Base-by-base conservation (phyloP, 2,888 invertebrate species). In the Caenorhabditis doughertyi region DNA sequence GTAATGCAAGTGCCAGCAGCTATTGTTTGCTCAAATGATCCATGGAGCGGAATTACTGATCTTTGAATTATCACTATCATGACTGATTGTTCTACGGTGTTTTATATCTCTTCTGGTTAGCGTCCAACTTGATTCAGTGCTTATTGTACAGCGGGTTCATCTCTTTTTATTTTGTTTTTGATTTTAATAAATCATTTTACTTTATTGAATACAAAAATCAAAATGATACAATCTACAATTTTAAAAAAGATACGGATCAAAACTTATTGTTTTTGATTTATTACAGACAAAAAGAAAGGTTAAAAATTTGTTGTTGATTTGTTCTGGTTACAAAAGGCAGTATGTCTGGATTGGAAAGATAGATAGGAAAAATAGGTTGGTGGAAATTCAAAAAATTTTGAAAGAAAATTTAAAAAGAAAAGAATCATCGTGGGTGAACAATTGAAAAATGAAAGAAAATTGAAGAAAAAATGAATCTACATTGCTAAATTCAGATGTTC, bases 1-100 rank as follows among this genome's bases (percentile, higher is more conserved):
- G 79, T 85, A 4, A 81, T 87, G 56, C 81, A 82, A 47, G 81
- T 86, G 11, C 80, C 84, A 51, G 58, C 80, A 47, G 71, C 81
- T 13, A 64, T 81, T 42, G 70, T 81, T 25, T 79, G 81, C 70
- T 74, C 84, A 23, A 79, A 76, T 8, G 87, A 87, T 73, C 84
- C 87, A 65, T 87, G 87, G 87, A 79, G 79, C 62, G 87, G 84
- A 68, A 83, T 87, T 68, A 87, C 84, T 29, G 83, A 85, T 62
- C 79, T 86, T 55, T 84, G 39, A 85, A 58, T 16, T 56, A 25
- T 29, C 35, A 27, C 23, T 16, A 29, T 23, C 58, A 58, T 70
- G 56, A 76, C 42, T 68, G 25, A 21, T 32, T 16, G 49, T 42
- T 21, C 25, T 76, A 76, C 76, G 76, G 76, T 60, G 77, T 68